Evolutionary conservation across 2,797 vertebrate genomes (phyloP), one percentile per base, ranked within the genome.

Genomic region (Enteromius mattozi): DNA sequence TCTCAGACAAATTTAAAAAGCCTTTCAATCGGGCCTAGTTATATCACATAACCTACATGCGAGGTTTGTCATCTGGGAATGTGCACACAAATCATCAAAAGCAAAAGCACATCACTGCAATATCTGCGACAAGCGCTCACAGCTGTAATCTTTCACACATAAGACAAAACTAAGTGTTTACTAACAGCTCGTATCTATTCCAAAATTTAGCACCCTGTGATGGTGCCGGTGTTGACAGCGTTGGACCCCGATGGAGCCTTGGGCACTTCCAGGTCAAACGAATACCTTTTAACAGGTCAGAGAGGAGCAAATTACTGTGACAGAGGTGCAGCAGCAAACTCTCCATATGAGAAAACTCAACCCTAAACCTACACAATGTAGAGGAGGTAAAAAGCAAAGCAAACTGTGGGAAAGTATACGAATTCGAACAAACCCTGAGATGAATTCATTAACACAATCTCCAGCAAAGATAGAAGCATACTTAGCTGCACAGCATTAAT

Each of bases 201-300:
- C 40, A 66, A 35, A 66, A 79, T 49, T 2, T 27, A 61, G 33
- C 13, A 42, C 54, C 61, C 51, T 21, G 37, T 37, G 30, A 21
- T 35, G 12, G 40, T 79, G 65, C 88, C 85, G 85, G 86, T 90
- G 90, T 21, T 74, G 27, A 71, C 69, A 71, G 69, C n/a, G 14
- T 30, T 47, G 40, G 33, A 49, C 71, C 24, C 45, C 17, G 33
- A 33, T 74, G 47, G 16, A 51, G 78, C 54, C 74, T 75, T 84
- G 27, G 69, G 51, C 76, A 81, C 54, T 85, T 77, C 80, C 82
- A 86, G 63, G 63, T 61, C 59, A 68, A 33, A 19, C 47, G 12
- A 33, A 81, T 59, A 86, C 74, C 56, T 69, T 65, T 79, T 47
- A 75, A 71, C 24, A 33, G 59, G 42, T 80, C 79, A 13, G 65